Evolutionary conservation across 1,140 invertebrate species (phyloP).

Genomic region (Phortica variegata): DNA sequence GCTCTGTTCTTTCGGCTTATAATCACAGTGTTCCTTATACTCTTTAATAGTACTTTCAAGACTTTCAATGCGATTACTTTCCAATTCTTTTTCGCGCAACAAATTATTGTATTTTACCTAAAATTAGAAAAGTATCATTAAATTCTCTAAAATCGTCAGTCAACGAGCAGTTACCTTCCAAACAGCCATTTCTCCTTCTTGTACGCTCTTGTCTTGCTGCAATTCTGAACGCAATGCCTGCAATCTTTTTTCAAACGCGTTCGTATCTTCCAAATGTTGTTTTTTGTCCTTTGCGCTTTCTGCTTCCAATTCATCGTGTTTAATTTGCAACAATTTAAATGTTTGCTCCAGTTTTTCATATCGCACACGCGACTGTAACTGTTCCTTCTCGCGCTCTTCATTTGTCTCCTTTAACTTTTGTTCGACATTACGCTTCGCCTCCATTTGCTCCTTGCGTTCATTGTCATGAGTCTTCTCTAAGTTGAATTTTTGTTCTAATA

Average conservation of each 20-base stretch:
- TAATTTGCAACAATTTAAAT: conserved; percentile 56
- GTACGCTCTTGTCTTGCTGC: conserved; percentile 31
- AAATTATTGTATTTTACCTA: conserved; percentile 40
- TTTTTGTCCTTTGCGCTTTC: conserved; percentile 39
- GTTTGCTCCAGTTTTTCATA: conserved; percentile 57
- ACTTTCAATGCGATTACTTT: conserved; percentile 29
- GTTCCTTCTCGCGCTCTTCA: conserved; percentile 54
- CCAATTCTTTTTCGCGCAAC: conserved; percentile 19
- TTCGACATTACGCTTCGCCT: conserved; percentile 52
- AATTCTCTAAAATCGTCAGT: too few relatives aligned
- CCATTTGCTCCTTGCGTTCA: conserved; percentile 58
- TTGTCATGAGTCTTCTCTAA: conserved; percentile 58
- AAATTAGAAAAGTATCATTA: not conserved
- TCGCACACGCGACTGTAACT: conserved; percentile 50
- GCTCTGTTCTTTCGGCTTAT: conserved; percentile 25
- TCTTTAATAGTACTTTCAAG: conserved; percentile 29
- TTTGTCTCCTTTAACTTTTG: conserved; percentile 55
- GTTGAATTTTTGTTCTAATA: conserved; percentile 56
- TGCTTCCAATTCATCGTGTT: conserved; percentile 34
- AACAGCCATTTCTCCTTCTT: conserved; percentile 31
- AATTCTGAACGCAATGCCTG: conserved; percentile 32
- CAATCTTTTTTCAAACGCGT: conserved; percentile 35
- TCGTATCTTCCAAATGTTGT: conserved; percentile 38
- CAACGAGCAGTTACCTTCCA: too few relatives aligned
- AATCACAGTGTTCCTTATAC: conserved; percentile 35